These are phyloP conservation scores for Unio pictorum DNA, from an alignment of 2,888 invertebrate species.

Conservation along the genomic window DNA sequence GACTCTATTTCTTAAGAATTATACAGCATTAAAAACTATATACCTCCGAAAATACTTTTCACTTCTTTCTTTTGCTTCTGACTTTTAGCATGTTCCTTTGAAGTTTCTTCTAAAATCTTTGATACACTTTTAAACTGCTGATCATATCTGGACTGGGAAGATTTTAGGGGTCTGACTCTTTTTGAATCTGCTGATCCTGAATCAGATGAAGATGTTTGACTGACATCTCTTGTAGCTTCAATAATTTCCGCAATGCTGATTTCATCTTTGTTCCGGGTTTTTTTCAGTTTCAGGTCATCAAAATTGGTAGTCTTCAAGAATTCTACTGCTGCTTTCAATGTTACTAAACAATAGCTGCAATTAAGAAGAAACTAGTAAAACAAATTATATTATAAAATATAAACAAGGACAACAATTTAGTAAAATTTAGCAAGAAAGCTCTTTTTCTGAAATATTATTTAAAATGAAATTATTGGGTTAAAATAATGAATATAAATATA, in stretches of 20 bases:
- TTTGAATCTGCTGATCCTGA: background rate
- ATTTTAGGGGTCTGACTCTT: background rate
- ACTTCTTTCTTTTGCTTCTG: conserved; percentile 13
- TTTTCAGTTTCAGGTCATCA: conserved; percentile 34
- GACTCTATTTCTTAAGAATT: too few relatives aligned
- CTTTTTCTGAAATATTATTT: too few relatives aligned
- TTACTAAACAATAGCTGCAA: conserved; percentile 66
- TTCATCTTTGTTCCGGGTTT: conserved; percentile 16
- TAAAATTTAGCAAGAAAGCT: too few relatives aligned
- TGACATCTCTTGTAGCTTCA: conserved; percentile 16
- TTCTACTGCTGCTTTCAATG: conserved; percentile 69
- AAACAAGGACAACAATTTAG: too few relatives aligned
- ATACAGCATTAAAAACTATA: background rate
- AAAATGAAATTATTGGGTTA: too few relatives aligned
- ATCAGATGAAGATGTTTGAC: background rate
- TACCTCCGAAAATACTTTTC: conserved; percentile 52
- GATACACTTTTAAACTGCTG: conserved; percentile 62
- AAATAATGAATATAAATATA: too few relatives aligned
- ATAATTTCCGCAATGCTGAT: conserved; percentile 44
- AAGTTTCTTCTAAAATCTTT: conserved; percentile 61
- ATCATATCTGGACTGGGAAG: conserved; percentile 38
- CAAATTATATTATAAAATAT: too few relatives aligned
- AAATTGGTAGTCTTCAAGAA: conserved; percentile 63
- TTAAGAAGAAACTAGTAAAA: background rate
- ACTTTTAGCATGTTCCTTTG: conserved; percentile 29